Base-by-base conservation (phyloP, 2,797 vertebrate genomes). In the Chrysocyon brachyurus region DNA sequence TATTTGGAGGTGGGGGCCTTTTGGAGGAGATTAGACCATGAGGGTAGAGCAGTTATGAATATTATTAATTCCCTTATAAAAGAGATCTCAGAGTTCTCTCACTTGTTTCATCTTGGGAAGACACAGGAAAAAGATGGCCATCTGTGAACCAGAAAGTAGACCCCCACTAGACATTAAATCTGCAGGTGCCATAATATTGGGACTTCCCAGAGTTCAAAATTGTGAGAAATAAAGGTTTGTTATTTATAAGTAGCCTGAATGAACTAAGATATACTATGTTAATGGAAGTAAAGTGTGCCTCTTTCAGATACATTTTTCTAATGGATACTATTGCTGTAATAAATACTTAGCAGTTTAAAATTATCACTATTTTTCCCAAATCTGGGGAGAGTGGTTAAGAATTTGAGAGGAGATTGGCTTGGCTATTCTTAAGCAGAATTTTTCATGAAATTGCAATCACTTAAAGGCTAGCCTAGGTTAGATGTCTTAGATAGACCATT, bases 241-340 rank as follows among this genome's bases (percentile, higher is more conserved):
- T 61, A 40, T 54, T 14, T 61, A 86, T 70, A 40, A 86, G 31
- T 26, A 36, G 5, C 26, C 56, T 40, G 12, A 61, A 26, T 14
- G 56, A 46, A 68, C n/a, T 68, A 77, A 85, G 40, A 61, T 14
- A 61, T 10, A 31, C 36, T 40, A 33, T 21, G 22, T 31, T 52
- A 83, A 59, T 63, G 66, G 12, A 64, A 72, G 40, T 54, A 52
- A 15, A 46, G 10, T 59, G 24, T 56, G 21, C 3, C 10, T 81
- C 33, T 95, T 79, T 66, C 40, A 90, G n/a, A 75, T 66, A 49
- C 52, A 19, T 57, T 91, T 83, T 91, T 88, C 63, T 52, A 78
- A 52, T 36, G 19, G 17, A 72, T 10, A 22, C 33, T 72, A 17
- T 72, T 64, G 11, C 17, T 88, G 11, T 22, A 88, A 72, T 78